These are phyloP conservation scores for Helicoverpa armigera DNA, from an alignment of 1,140 invertebrate genomes.

Conservation along the genomic window DNA sequence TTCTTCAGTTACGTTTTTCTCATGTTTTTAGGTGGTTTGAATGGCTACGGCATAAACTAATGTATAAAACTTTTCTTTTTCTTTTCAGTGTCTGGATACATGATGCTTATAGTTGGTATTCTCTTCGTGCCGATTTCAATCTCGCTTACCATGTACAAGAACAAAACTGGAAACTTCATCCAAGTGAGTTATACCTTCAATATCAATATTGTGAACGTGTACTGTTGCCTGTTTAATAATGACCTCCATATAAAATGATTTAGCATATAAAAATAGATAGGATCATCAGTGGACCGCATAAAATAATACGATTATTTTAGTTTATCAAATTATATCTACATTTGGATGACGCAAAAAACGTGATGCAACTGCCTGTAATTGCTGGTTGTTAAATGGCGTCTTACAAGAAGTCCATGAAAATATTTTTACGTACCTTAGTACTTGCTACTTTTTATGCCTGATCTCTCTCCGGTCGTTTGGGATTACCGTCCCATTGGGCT, in stretches of 20 bases:
- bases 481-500: no score
- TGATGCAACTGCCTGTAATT: no score
- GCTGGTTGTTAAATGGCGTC: no score
- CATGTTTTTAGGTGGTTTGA: neutral
- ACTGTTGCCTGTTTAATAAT: neutral
- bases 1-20: no score
- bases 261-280: neutral
- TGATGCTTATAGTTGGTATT: constrained; percentile 61
- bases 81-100: constrained; percentile 52
- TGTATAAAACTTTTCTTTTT: neutral
- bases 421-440: no score
- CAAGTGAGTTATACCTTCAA: constrained; percentile 48
- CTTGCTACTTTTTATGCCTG: no score
- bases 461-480: no score
- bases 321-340: no score
- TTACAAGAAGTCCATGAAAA: no score
- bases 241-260: neutral
- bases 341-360: no score
- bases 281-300: no score
- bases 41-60: neutral
- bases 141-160: constrained; percentile 51
- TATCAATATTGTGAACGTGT: neutral
- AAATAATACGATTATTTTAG: no score
- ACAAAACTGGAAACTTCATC: constrained; percentile 54
- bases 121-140: constrained; percentile 59